Conservation (phyloP, 2,113 vertebrate species). For the Oreochromis tanganicae region DNA sequence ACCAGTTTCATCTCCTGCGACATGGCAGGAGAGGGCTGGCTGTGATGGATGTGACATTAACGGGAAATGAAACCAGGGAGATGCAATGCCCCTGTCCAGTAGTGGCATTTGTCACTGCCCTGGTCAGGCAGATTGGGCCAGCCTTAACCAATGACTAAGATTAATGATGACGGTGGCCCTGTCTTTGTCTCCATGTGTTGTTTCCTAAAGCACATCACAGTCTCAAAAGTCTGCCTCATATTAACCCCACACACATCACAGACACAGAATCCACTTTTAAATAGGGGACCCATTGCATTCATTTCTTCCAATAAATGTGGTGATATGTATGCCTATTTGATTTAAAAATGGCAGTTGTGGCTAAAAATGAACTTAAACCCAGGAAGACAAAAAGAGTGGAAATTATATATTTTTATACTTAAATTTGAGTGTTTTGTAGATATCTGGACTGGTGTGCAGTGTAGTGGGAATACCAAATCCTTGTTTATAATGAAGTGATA, state of each 20-base stretch:
- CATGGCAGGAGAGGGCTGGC: slow-evolving; percentile 51
- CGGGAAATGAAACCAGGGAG: slow-evolving; percentile 67
- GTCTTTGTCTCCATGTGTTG: slow-evolving; percentile 59
- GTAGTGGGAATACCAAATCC: background rate
- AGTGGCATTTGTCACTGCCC: slow-evolving; percentile 73
- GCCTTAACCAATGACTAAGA: slow-evolving; percentile 64
- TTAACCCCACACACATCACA: background rate
- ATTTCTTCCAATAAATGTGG: background rate
- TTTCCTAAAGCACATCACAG: slow-evolving; percentile 22
- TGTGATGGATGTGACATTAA: slow-evolving; percentile 74
- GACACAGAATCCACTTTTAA: background rate
- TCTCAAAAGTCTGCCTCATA: slow-evolving; percentile 29
- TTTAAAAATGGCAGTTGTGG: background rate
- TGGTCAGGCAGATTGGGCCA: slow-evolving; percentile 64
- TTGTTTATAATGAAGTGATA: slow-evolving; percentile 47
- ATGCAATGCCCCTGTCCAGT: slow-evolving; percentile 63
- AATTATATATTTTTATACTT: background rate
- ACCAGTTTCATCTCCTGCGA: slow-evolving; percentile 54
- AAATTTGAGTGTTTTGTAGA: background rate
- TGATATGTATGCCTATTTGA: background rate
- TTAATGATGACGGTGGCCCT: slow-evolving; percentile 64
- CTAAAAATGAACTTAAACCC: background rate
- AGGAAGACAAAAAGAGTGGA: background rate
- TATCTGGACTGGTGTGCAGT: background rate
- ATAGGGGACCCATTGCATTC: background rate